Evolutionary conservation across 1,140 invertebrate species (phyloP), one percentile per base, ranked within the genome.

Genomic region (Solenopsis fugax): DNA sequence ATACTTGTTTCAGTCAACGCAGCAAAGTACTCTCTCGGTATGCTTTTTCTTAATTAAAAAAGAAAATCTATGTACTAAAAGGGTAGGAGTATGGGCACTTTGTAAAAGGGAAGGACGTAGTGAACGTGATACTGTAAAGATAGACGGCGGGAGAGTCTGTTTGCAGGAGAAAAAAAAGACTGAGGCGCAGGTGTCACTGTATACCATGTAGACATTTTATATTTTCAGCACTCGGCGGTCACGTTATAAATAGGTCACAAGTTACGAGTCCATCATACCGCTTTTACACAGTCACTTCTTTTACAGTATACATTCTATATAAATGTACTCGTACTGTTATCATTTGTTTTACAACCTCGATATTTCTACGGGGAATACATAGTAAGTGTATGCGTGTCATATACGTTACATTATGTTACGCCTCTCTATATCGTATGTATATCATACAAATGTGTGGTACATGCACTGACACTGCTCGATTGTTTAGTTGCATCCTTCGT

Each of bases 201-300:
- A 64, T 90, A 91, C 84, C 87, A 92, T 73, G 77, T 91, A 91
- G 78, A 91, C 91, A 91, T 88, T 85, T 86, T 92, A 88, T 89
- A 90, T 89, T 91, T 88, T 78, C 81, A 88, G 76, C 88, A 85
- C 71, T 91, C 90, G 78, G 86, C 72, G 89, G 73, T 90, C 88
- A 86, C 34, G 86, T 88, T 92, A 91, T 85, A 92, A 92, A 92
- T 91, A 91, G 85, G 89, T 92, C 86, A 89, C 84, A 90, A 85
- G 65, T 69, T 87, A 90, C 69, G 69, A 84, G 76, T 86, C 86
- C 82, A 88, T 16, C 85, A 75, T 82, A 87, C 72, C 69, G 85
- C 21, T 90, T 12, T 56, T 86, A 88, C 84, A 90, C 80, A 90
- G 54, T 72, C 37, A 13, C n/a, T 21, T 52, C 45, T 29, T 65